Base-by-base conservation (phyloP, 2,113 vertebrate species). In the Solea senegalensis region DNA sequence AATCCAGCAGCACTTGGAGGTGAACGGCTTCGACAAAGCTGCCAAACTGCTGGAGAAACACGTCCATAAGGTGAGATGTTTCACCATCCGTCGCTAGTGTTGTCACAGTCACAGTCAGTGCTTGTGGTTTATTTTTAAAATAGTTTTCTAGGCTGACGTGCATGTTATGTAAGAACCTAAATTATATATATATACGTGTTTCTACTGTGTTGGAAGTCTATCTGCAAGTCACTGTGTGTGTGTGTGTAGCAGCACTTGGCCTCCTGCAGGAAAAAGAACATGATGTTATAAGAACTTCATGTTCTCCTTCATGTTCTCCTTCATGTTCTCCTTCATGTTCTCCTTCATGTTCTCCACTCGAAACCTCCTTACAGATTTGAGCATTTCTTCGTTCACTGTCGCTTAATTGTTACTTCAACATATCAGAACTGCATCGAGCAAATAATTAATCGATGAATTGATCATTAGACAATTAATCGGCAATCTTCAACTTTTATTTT, bases 1-100 rank as follows among this genome's bases (percentile, higher is more conserved):
- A 0, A 89, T 93, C 70, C 79, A 89, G 72, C 74, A 86, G 41
- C 89, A 93, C 80, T 83, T 92, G 46, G 85, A 89, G 78, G 57
- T 74, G 5, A 74, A 60, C 68, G 92, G 92, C 21, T 88, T 72
- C 85, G 7, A 48, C 1, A 84, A 80, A n/a, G 92, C 89, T 9
- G 92, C 92, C 0, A 65, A 79, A 7, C 74, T 56, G 68, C 86
- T 93, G 80, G 80, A 91, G 13, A 85, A 89, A 26, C 81, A 91
- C 65, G 64, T 91, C 1, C 5, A 48, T 16, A 81, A 81, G 91
- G 92, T 93, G 21, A 85, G 7, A 55, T 8, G 8, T 13, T 11
- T 48, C 45, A 3, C 11, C 9, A 12, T 45, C 44, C 44, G 44
- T 9, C 11, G 41, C 43, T 4, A 7, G 43, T 44, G 43, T 44